Conservation (phyloP, 2,113 vertebrate species). For the Todiramphus chloris region DNA sequence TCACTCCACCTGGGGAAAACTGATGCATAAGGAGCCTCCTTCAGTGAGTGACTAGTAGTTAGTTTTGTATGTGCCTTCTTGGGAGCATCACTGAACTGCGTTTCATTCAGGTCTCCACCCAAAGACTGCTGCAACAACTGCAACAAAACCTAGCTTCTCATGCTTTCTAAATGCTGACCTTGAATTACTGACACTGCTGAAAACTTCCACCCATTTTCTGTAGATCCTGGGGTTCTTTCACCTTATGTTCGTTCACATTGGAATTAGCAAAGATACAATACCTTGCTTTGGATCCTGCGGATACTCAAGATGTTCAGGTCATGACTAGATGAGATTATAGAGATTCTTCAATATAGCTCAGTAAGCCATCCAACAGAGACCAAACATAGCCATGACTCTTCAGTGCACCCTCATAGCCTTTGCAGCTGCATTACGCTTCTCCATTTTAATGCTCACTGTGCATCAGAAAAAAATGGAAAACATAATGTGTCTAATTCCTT, state of each 20-base stretch:
- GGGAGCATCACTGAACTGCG: not conserved
- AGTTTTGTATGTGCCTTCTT: not conserved
- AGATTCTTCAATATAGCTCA: not conserved
- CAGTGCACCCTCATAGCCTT: not conserved
- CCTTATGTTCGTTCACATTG: not conserved
- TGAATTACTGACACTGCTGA: not conserved
- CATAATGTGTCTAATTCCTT: not conserved
- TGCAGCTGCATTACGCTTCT: conserved; percentile 4
- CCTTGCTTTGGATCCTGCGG: not conserved
- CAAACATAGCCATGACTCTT: not conserved
- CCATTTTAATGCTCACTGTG: not conserved
- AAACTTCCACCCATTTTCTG: not conserved
- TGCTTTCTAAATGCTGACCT: not conserved
- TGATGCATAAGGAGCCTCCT: not conserved
- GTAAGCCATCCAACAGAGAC: not conserved
- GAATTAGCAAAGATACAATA: not conserved
- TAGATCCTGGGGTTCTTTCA: not conserved
- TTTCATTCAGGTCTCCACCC: not conserved
- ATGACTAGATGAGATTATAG: not conserved
- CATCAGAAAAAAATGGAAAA: not conserved
- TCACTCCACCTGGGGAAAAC: not conserved
- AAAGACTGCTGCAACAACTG: not conserved
- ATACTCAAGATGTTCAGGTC: not conserved
- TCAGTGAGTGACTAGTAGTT: not conserved
- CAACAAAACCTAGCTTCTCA: not conserved